These are phyloP conservation scores for Choristoneura rosaceana DNA, from an alignment of 2,888 invertebrate genomes.

Conservation along the genomic window DNA sequence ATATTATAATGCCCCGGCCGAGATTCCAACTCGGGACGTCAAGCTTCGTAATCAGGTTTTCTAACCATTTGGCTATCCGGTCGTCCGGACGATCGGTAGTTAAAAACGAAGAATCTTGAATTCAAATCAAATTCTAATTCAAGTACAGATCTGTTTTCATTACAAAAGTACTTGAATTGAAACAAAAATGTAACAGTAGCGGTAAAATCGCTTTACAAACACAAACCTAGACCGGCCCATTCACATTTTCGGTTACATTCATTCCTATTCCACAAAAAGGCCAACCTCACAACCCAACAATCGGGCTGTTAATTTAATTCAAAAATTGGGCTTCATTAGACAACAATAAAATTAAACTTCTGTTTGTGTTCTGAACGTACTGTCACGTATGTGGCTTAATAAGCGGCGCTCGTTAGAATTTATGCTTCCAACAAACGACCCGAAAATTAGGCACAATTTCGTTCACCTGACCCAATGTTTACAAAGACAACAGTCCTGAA, in stretches of 20 bases:
- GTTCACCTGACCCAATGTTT: conserved; percentile 57
- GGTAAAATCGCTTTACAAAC: neutral
- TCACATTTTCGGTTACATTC: conserved; percentile 20
- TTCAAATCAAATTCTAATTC: too few species aligned
- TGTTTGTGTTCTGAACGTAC: conserved; percentile 36
- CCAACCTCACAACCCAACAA: conserved; percentile 25
- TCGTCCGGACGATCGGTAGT: too few species aligned
- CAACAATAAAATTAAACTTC: conserved; percentile 39
- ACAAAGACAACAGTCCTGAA: conserved; percentile 44
- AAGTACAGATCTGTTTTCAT: too few species aligned
- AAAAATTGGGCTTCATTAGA: conserved; percentile 42
- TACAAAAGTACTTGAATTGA: neutral
- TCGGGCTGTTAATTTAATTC: conserved; percentile 37
- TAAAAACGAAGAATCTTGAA: too few species aligned
- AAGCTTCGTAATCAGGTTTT: too few species aligned
- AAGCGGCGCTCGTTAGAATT: conserved; percentile 41
- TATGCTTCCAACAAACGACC: conserved; percentile 46
- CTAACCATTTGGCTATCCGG: too few species aligned
- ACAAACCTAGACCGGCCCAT: neutral
- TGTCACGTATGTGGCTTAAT: conserved; percentile 42
- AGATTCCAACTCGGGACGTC: too few species aligned
- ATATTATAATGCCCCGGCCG: too few species aligned
- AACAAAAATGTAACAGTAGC: neutral
- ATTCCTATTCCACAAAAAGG: conserved; percentile 7
- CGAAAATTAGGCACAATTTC: conserved; percentile 51